phyloP scores from a whole-genome alignment of 2,888 invertebrate species.

The Anoncus sp. region DNA sequence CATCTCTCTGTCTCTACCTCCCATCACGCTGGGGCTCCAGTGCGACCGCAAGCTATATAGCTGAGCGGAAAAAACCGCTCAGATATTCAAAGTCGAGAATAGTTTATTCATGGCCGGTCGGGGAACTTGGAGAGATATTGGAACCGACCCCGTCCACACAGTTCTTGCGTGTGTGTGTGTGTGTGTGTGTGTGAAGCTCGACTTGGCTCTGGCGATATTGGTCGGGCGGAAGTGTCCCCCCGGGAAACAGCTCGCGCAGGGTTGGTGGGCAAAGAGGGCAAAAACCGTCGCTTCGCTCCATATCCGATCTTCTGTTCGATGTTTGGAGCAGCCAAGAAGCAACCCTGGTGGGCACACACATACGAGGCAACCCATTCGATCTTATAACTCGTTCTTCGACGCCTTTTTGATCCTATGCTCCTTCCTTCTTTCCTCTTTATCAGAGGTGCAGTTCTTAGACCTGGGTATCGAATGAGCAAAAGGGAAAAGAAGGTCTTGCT shows the following conservation, averaged over 20 bases:
- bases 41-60: background rate
- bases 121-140: constrained; percentile 82
- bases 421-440: constrained; percentile 14
- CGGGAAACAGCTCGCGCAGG: constrained; percentile 80
- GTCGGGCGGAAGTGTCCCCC: constrained; percentile 83
- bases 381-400: constrained; percentile 6
- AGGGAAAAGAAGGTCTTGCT: too few relatives aligned
- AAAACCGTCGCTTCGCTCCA: constrained; percentile 44
- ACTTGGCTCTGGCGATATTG: constrained; percentile 75
- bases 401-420: constrained; percentile 18
- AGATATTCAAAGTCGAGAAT: constrained; percentile 83
- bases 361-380: background rate
- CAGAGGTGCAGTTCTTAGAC: too few relatives aligned
- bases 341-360: background rate
- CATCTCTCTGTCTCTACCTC: background rate
- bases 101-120: constrained; percentile 83
- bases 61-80: constrained; percentile 65
- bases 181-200: constrained; percentile 59
- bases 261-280: too few relatives aligned
- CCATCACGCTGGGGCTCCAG: background rate
- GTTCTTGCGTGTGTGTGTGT: constrained; percentile 67
- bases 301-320: constrained; percentile 4
- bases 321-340: background rate
- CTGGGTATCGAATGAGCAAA: constrained; percentile 31
- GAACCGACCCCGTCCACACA: constrained; percentile 75